A percentile compares a stretch with the other conserved stretches of the same genome.
Conservation (phyloP, 2,888 invertebrate species). For the Cabera pusaria region DNA sequence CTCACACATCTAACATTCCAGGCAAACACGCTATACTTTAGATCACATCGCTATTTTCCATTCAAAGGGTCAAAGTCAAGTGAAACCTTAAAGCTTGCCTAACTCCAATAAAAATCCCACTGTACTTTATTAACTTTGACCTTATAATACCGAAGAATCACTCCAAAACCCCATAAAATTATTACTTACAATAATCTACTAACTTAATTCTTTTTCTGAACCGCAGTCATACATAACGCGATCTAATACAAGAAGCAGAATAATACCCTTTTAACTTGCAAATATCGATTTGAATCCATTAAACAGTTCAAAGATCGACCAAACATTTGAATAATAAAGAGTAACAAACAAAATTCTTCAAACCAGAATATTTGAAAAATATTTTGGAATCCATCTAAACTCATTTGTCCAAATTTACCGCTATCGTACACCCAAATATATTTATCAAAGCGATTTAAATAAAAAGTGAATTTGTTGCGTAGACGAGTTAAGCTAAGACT, state of each 20-base stretch:
- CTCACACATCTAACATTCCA: too few relatives aligned
- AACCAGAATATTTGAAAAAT: slow-evolving; percentile 19
- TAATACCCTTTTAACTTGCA: slow-evolving; percentile 18
- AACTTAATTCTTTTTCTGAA: slow-evolving; percentile 9
- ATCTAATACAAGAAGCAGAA: slow-evolving; percentile 13
- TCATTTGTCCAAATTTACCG: slow-evolving; percentile 27
- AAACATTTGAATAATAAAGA: slow-evolving; percentile 10
- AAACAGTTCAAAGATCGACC: slow-evolving; percentile 25
- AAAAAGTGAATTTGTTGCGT: slow-evolving; percentile 26
- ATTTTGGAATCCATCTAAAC: slow-evolving; percentile 18
- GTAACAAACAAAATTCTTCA: slow-evolving; percentile 28
- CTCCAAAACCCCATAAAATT: too few relatives aligned
- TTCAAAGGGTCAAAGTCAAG: too few relatives aligned
- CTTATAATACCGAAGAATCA: slow-evolving; percentile 6
- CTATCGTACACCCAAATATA: slow-evolving; percentile 30
- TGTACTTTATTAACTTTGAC: too few relatives aligned
- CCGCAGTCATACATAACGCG: slow-evolving; percentile 6
- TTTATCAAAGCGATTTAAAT: slow-evolving; percentile 31
- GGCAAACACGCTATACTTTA: too few relatives aligned
- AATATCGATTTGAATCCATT: slow-evolving; percentile 32
- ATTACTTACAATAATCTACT: neutral
- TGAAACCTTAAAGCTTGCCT: too few relatives aligned
- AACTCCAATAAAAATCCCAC: neutral
- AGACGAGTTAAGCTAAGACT: too few relatives aligned
- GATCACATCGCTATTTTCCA: too few relatives aligned